Evolutionary conservation across 2,797 vertebrate species (phyloP), one percentile per base, ranked within the genome.

Genomic region (Enteromius unitaeniatus): DNA sequence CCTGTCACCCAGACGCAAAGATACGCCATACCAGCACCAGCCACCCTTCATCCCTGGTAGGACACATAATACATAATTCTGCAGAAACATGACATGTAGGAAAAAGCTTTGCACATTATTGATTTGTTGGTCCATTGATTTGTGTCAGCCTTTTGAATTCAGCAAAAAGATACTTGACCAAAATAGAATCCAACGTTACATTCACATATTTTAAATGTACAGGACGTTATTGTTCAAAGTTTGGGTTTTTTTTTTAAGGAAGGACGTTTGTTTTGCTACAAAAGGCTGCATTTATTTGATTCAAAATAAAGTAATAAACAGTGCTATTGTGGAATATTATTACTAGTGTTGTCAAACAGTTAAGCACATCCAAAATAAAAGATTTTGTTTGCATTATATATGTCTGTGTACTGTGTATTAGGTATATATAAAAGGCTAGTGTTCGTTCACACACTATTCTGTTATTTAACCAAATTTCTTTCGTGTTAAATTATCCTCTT

Each of bases 21-120:
- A 85, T 17, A 90, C 81, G 1, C 89, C 89, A 0, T 88, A 89
- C 81, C 89, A 88, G 75, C 88, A 87, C 82, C 91, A 89, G 72
- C 83, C 89, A 21, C 88, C 89, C 3, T 86, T 90, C 55, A 76
- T 84, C 47, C 84, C 91, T 89, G 91, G 91, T 93, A 89, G 75
- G 11, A 4, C 58, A 53, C 47, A 26, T 55, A n/a, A 34, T 34
- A 37, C 23, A 62, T 28, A 64, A 64, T 51, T 28, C 17, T 45
- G 23, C 17, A 0, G 21, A 55, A 69, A 55, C 62, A 47, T 51
- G 31, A 77, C 37, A 1, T 17, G 23, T 17, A 11, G 74, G 34
- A 17, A 6, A n/a, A 42, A 60, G 7, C 1, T 31, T 73, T 51
- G 26, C 70, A 51, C 8, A 74, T n/a, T 74, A n/a, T 42, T 11